These are phyloP conservation scores for Lutraria rhynchaena DNA, from an alignment of 1,140 invertebrate genomes.

Conservation along the genomic window DNA sequence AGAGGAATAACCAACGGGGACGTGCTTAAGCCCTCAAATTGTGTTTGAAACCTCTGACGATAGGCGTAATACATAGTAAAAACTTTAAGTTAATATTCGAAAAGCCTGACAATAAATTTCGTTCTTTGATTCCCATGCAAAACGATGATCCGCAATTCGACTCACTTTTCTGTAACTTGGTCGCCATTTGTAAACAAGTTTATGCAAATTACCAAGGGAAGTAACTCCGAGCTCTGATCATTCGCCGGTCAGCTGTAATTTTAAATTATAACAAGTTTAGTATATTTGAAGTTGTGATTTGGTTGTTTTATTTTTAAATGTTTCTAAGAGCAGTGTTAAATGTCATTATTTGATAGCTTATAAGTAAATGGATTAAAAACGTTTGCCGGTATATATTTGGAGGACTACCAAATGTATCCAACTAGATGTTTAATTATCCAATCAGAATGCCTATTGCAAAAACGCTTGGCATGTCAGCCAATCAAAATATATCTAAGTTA, in stretches of 20 bases:
- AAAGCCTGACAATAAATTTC: too few relatives aligned
- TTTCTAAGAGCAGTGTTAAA: neutral
- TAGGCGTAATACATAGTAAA: too few relatives aligned
- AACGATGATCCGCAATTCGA: too few relatives aligned
- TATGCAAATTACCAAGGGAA: constrained; percentile 46
- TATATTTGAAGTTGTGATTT: too few relatives aligned
- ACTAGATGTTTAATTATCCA: neutral
- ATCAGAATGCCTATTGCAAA: constrained; percentile 6
- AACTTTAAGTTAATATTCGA: too few relatives aligned
- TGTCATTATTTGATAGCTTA: neutral
- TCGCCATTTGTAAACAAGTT: constrained; percentile 59
- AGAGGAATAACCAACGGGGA: too few relatives aligned
- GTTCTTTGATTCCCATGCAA: too few relatives aligned
- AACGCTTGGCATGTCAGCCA: neutral
- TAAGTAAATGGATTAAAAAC: neutral
- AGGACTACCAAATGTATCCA: neutral
- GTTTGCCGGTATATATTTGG: neutral
- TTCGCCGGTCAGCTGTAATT: too few relatives aligned
- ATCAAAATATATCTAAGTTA: neutral
- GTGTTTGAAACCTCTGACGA: too few relatives aligned
- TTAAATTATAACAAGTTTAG: too few relatives aligned
- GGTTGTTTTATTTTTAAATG: too few relatives aligned
- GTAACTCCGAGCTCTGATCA: neutral
- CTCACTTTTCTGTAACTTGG: constrained; percentile 7
- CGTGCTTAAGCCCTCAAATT: too few relatives aligned